Evolutionary conservation across 2,113 vertebrate genomes (phyloP).

Genomic region (Calyptommatus sinebrachiatus): DNA sequence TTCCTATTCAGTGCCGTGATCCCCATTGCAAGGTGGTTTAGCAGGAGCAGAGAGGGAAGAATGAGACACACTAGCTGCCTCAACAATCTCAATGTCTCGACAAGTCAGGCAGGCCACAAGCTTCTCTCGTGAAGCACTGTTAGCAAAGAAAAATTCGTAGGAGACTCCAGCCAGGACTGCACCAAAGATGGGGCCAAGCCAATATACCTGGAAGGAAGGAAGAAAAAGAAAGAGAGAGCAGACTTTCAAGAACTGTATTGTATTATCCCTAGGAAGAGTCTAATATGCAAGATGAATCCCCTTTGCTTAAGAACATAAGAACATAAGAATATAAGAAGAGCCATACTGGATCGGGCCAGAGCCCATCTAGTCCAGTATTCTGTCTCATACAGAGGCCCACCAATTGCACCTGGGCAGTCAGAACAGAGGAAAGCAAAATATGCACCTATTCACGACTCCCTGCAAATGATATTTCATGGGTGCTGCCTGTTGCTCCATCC

Average conservation of each 20-base stretch:
- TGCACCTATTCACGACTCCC: too few species aligned
- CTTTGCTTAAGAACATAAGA: too few species aligned
- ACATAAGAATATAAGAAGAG: too few species aligned
- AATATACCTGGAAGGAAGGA: slow-evolving; percentile 70
- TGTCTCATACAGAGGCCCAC: too few species aligned
- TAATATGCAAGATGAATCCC: neutral
- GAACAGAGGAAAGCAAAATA: too few species aligned
- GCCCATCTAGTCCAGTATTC: too few species aligned
- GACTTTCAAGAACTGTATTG: neutral
- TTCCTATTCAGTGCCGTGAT: slow-evolving; percentile 59
- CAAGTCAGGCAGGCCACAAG: slow-evolving; percentile 78
- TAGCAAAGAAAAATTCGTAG: slow-evolving; percentile 79
- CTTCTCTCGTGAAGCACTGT: slow-evolving; percentile 76
- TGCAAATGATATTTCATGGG: too few species aligned
- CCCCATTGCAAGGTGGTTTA: slow-evolving; percentile 66
- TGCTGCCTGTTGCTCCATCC: too few species aligned
- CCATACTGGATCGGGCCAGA: too few species aligned
- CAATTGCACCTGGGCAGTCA: too few species aligned
- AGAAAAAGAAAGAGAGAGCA: neutral
- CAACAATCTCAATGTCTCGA: slow-evolving; percentile 78
- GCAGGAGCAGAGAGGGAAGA: slow-evolving; percentile 76
- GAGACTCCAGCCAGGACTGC: slow-evolving; percentile 73
- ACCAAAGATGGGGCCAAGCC: slow-evolving; percentile 76
- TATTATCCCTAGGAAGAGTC: neutral
- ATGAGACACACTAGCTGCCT: slow-evolving; percentile 74